Evolutionary conservation across 2,888 invertebrate species (phyloP), one percentile per base, ranked within the genome.

Genomic region (Isotomurus palustris): DNA sequence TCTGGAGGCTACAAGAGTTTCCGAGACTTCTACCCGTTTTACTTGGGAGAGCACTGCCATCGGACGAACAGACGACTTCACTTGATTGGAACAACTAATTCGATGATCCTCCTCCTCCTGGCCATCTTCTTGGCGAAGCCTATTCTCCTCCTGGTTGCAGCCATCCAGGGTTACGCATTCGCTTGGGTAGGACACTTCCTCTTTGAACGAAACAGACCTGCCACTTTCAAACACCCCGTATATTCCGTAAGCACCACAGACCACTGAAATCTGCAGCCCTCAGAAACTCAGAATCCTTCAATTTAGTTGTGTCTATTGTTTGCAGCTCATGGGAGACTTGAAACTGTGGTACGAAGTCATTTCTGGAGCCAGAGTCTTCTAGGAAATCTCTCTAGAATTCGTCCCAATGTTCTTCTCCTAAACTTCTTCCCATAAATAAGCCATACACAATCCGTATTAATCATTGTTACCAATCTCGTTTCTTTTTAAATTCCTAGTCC

Each of bases 101-200:
- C 61, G 0, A 1, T 67, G 0, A 2, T 54, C 12, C 51, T 69
- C 8, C 12, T 56, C 1, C 0, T 45, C 3, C 19, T 51, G n/a
- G 53, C 55, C 1, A 0, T 60, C 19, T 12, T 60, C 14, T 57
- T 60, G 17, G 58, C 58, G 17, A 54, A 32, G 8, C 53, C 43
- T 19, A 45, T 24, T 1, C 35, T 65, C 2, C 2, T 61, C 3
- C 24, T 56, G 12, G 12, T 62, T 1, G 60, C 57, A 12, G 17
- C 62, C 5, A 52, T 60, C 14, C 67, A 65, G 41, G 69, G 56
- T 4, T 69, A 69, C 44, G 60, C 43, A 2, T 51, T 69, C 19
- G 67, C 69, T 1, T 69, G 69, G 69, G 19, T 65, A 22, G 67
- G 69, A 41, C 69, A 69, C 53, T 69, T 62, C 21, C 49, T 59